phyloP scores from a whole-genome alignment of 1,140 invertebrate genomes.

The Teleopsis dalmanni region DNA sequence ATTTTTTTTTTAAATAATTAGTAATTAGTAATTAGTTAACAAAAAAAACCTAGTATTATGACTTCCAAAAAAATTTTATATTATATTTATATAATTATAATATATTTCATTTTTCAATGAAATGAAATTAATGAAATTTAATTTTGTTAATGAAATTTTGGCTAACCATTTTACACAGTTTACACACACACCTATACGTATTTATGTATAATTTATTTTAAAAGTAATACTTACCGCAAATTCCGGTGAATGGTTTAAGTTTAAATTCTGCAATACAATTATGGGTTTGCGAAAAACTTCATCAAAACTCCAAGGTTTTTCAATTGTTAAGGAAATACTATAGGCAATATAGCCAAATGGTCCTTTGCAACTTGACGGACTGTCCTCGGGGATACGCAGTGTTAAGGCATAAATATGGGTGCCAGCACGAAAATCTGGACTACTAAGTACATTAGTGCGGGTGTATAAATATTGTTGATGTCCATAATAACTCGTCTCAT shows the following conservation, averaged over 20 bases:
- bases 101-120: too few species aligned
- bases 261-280: conserved; percentile 61
- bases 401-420: conserved; percentile 49
- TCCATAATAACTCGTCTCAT: conserved; percentile 36
- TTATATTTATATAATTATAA: too few species aligned
- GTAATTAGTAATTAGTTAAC: too few species aligned
- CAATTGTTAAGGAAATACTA: conserved; percentile 58
- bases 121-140: too few species aligned
- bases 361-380: conserved; percentile 64
- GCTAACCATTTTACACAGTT: too few species aligned
- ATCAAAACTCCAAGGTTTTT: conserved; percentile 70
- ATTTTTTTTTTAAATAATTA: too few species aligned
- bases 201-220: not conserved
- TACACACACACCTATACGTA: too few species aligned
- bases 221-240: conserved; percentile 26
- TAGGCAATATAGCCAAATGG: conserved; percentile 62
- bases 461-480: conserved; percentile 40
- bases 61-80: too few species aligned
- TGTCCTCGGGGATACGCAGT: conserved; percentile 47
- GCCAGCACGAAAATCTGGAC: conserved; percentile 49
- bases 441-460: conserved; percentile 40
- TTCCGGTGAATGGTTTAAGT: conserved; percentile 57
- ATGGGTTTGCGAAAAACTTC: conserved; percentile 63
- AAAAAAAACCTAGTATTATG: too few species aligned
- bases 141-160: too few species aligned